Percentiles rank a stretch among this genome's conserved stretches.
These are phyloP conservation scores for Glyptemys insculpta DNA, from an alignment of 2,797 vertebrate species.

Conservation along the genomic window DNA sequence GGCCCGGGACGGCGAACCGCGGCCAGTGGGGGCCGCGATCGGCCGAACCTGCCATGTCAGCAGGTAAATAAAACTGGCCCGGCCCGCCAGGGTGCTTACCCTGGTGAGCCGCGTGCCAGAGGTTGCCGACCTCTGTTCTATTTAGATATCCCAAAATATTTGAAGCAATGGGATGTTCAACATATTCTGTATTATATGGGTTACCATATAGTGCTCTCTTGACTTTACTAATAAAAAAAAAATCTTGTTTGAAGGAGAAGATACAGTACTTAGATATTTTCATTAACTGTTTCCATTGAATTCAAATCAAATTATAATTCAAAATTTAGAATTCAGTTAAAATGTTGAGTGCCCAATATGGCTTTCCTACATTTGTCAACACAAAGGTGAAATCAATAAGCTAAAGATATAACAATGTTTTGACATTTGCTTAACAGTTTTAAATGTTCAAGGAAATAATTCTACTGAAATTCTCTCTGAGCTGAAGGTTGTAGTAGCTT, in stretches of 20 bases:
- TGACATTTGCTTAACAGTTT: not conserved
- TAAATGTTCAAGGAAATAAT: not conserved
- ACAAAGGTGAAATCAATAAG: not conserved
- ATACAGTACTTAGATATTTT: not conserved
- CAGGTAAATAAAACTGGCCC: too few relatives aligned
- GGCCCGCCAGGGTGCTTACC: too few relatives aligned
- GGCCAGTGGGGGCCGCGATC: too few relatives aligned
- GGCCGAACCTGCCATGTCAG: too few relatives aligned
- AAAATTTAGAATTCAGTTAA: not conserved
- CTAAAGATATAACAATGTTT: not conserved
- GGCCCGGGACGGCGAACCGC: too few relatives aligned
- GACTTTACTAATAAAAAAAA: not conserved
- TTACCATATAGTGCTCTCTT: not conserved
- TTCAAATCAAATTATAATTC: not conserved
- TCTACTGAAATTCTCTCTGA: not conserved
- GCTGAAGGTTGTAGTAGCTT: not conserved
- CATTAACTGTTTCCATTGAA: constrained; percentile 5
- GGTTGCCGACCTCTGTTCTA: not conserved
- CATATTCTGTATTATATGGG: fast-evolving
- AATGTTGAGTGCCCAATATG: not conserved
- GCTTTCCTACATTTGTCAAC: not conserved
- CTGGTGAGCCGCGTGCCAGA: too few relatives aligned
- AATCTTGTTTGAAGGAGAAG: not conserved
- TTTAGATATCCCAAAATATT: not conserved
- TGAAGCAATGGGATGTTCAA: not conserved